Conservation (phyloP, 2,113 vertebrate species). For the Gadus chalcogrammus region DNA sequence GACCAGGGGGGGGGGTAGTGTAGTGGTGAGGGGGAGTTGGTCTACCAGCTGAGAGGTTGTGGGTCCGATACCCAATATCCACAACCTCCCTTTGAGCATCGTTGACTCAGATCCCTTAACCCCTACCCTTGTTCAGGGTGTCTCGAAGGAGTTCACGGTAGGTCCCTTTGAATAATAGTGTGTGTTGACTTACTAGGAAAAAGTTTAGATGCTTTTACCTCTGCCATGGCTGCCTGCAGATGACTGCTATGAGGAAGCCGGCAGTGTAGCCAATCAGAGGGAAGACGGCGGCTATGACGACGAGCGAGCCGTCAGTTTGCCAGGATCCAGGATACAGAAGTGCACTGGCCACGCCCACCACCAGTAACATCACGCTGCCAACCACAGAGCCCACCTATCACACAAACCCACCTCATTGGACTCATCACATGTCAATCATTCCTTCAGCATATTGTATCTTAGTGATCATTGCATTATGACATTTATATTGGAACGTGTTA, state of each 20-base stretch:
- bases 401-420: neutral
- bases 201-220: slow-evolving; percentile 42
- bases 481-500: too few species aligned
- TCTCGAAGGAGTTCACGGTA: too few species aligned
- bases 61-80: too few species aligned
- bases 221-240: slow-evolving; percentile 61
- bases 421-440: neutral
- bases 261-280: slow-evolving; percentile 53
- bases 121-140: too few species aligned
- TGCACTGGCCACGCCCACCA: slow-evolving; percentile 41
- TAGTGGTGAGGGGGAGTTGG: too few species aligned
- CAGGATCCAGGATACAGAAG: slow-evolving; percentile 55
- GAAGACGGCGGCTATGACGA: slow-evolving; percentile 60
- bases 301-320: slow-evolving; percentile 49
- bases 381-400: slow-evolving; percentile 52
- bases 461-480: too few species aligned
- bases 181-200: neutral
- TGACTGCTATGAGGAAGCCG: slow-evolving; percentile 62
- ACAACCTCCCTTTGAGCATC: too few species aligned
- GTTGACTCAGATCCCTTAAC: too few species aligned
- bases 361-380: slow-evolving; percentile 53
- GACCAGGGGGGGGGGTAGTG: too few species aligned
- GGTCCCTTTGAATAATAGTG: neutral
- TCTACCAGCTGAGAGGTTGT: too few species aligned
- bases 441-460: too few species aligned